phyloP scores from a whole-genome alignment of 2,888 invertebrate genomes.

The Aplocera efformata region DNA sequence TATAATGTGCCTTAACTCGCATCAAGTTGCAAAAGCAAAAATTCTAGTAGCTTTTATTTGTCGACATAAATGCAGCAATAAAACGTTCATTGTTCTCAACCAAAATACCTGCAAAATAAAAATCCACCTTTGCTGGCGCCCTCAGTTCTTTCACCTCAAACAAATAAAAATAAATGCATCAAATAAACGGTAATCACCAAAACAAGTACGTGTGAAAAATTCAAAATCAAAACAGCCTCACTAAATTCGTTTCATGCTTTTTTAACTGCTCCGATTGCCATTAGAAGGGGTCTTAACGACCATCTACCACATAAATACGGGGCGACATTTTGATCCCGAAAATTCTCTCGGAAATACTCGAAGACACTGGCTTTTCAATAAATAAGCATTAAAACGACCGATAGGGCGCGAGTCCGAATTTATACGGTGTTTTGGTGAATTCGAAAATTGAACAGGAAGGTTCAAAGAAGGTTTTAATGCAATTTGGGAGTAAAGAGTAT shows the following conservation, averaged over 20 bases:
- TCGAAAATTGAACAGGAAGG: slow-evolving; percentile 13
- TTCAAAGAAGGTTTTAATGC: slow-evolving; percentile 18
- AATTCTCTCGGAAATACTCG: slow-evolving; percentile 48
- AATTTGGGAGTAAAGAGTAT: slow-evolving; percentile 4
- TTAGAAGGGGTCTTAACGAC: slow-evolving; percentile 24
- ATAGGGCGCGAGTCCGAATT: slow-evolving; percentile 32
- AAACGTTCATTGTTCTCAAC: no score
- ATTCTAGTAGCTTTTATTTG: no score
- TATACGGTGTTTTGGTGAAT: slow-evolving; percentile 26
- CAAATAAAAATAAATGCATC: slow-evolving; percentile 15
- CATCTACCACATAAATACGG: slow-evolving; percentile 46
- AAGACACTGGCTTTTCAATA: slow-evolving; percentile 67
- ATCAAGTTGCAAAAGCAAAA: no score
- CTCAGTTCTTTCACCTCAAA: slow-evolving; percentile 4
- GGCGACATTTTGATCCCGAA: slow-evolving; percentile 67
- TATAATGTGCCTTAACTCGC: no score
- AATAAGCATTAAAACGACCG: slow-evolving; percentile 72
- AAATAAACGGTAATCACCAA: slow-evolving; percentile 17
- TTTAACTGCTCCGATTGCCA: slow-evolving; percentile 26
- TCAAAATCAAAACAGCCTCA: slow-evolving; percentile 19
- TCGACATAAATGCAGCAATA: no score
- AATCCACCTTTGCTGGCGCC: neutral
- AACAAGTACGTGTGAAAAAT: slow-evolving; percentile 20
- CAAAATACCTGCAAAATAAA: neutral
- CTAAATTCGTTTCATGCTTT: slow-evolving; percentile 23